Evolutionary conservation across 2,888 invertebrate species (phyloP).

Genomic region (Tetramorium bicarinatum): DNA sequence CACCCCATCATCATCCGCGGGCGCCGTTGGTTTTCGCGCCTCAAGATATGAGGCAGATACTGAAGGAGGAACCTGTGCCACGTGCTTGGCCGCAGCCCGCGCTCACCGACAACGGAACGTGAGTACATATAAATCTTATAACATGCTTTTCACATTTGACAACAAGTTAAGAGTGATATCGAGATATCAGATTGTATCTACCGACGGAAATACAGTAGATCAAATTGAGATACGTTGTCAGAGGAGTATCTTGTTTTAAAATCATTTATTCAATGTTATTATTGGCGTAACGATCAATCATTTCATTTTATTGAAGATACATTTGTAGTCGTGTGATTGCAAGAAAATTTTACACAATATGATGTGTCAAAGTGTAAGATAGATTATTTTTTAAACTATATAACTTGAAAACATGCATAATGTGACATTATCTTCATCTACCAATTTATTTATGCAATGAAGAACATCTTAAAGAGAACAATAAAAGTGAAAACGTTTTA

Average conservation of each 20-base stretch:
- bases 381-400: not conserved
- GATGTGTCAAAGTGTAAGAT: not conserved
- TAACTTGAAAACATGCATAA: not conserved
- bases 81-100: conserved; percentile 85
- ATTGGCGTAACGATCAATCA: not conserved
- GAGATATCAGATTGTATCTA: not conserved
- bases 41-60: conserved; percentile 85
- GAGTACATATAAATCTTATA: conserved; percentile 68
- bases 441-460: not conserved
- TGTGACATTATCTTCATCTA: not conserved
- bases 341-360: not conserved
- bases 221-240: conserved; percentile 6
- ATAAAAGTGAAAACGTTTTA: not conserved
- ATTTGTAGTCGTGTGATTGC: not conserved
- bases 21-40: conserved; percentile 85
- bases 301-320: conserved; percentile 5
- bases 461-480: not conserved
- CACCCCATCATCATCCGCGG: conserved; percentile 85
- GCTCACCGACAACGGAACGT: conserved; percentile 84
- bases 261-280: not conserved
- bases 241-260: not conserved
- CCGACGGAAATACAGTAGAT: not conserved
- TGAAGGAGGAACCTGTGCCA: conserved; percentile 85
- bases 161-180: not conserved
- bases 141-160: not conserved